phyloP scores from a whole-genome alignment of 2,797 vertebrate species.

The Acestrorhynchus altus region DNA sequence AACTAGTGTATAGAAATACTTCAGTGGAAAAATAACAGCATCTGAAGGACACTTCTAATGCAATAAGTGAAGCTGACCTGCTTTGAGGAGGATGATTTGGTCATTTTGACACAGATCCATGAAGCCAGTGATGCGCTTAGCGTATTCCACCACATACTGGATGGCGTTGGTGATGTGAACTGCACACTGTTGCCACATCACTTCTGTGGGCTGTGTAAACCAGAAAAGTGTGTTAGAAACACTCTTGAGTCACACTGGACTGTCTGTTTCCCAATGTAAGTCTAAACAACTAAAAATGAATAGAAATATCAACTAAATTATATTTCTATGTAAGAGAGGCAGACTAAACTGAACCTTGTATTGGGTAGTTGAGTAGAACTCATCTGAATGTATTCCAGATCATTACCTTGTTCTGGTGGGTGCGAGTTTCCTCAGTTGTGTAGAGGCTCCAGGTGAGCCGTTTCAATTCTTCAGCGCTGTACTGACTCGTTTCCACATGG shows the following conservation, averaged over 20 bases:
- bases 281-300: too few species aligned
- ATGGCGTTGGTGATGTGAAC: constrained; percentile 90
- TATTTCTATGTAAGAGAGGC: too few species aligned
- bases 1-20: background rate
- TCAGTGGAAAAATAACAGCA: background rate
- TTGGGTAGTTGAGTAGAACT: too few species aligned
- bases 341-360: too few species aligned
- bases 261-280: too few species aligned
- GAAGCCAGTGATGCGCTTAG: constrained; percentile 91
- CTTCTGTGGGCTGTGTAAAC: constrained; percentile 82
- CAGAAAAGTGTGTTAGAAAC: background rate
- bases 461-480: constrained; percentile 88
- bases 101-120: constrained; percentile 95
- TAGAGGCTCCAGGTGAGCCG: constrained; percentile 85
- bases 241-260: background rate
- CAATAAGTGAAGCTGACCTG: constrained; percentile 77
- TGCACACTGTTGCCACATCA: constrained; percentile 91
- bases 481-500: constrained; percentile 89
- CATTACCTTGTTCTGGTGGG: constrained; percentile 85
- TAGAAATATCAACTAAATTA: too few species aligned
- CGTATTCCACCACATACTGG: constrained; percentile 94
- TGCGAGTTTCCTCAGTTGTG: constrained; percentile 83
- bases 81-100: constrained; percentile 95
- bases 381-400: background rate
- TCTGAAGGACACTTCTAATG: background rate